phyloP scores from a whole-genome alignment of 2,113 vertebrate species.

The Sakesphorus luctuosus region DNA sequence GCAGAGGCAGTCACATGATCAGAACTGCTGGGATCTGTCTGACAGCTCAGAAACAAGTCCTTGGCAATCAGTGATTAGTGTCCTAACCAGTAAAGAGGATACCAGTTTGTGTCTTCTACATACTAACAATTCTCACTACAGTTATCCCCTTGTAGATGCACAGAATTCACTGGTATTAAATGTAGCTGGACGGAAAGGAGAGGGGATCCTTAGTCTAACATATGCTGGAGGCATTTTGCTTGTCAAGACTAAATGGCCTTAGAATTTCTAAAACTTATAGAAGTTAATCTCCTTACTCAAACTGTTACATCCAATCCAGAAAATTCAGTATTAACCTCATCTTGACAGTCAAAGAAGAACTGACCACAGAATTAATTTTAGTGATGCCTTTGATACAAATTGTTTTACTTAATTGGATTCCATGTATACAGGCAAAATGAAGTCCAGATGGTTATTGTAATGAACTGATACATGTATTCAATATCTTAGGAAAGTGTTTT shows the following conservation, averaged over 20 bases:
- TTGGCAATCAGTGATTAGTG: neutral
- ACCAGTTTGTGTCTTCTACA: neutral
- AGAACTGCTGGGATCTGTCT: neutral
- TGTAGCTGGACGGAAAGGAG: neutral
- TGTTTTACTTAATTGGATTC: conserved; percentile 7
- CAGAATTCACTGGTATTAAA: neutral
- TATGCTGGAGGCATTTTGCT: neutral
- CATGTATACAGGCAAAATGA: neutral
- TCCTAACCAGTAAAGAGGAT: neutral
- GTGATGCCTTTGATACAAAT: neutral
- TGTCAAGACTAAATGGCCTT: neutral
- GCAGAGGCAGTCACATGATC: neutral
- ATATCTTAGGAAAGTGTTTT: neutral
- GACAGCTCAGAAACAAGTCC: neutral
- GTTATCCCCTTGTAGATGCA: neutral
- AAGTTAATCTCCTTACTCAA: neutral
- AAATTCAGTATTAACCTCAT: neutral
- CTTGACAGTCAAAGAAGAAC: neutral
- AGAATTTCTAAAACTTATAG: conserved; percentile 1
- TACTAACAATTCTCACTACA: neutral
- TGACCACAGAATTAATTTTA: conserved; percentile 15
- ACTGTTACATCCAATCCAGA: neutral
- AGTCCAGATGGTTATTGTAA: neutral
- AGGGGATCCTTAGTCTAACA: neutral
- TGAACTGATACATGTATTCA: neutral